Percentiles rank a stretch among this genome's conserved stretches.
phyloP scores from a whole-genome alignment of 2,113 vertebrate species.

The Osmerus mordax region DNA sequence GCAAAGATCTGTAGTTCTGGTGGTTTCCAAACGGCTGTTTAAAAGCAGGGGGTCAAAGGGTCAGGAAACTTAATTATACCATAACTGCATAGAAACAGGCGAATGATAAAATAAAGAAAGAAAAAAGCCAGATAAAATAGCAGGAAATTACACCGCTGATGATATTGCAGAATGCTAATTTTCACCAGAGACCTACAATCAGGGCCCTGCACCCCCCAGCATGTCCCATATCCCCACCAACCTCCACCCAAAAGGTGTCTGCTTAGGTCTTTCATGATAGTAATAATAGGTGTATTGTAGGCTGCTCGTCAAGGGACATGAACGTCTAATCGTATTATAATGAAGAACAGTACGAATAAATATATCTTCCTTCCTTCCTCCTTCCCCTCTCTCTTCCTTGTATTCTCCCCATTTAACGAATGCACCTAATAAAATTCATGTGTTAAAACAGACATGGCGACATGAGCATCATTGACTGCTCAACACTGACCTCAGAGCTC shows the following conservation, averaged over 20 bases:
- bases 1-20: conserved; percentile 82
- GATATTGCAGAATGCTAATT: conserved; percentile 82
- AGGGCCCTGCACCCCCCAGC: conserved; percentile 25
- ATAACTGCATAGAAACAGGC: conserved; percentile 91
- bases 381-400: neutral
- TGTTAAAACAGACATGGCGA: too few relatives aligned
- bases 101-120: conserved; percentile 87
- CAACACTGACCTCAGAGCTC: too few relatives aligned
- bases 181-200: conserved; percentile 16
- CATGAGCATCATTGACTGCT: too few relatives aligned
- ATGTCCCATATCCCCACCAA: conserved; percentile 79
- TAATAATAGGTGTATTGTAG: too few relatives aligned
- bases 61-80: conserved; percentile 95
- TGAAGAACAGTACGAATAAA: too few relatives aligned
- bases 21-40: conserved; percentile 86
- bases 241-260: conserved; percentile 80
- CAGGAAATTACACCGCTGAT: conserved; percentile 95
- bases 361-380: neutral
- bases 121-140: conserved; percentile 87
- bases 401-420: conserved; percentile 10
- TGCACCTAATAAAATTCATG: too few relatives aligned
- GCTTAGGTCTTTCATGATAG: conserved; percentile 75
- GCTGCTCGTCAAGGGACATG: too few relatives aligned
- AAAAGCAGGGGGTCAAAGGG: conserved; percentile 84
- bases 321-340: too few relatives aligned